Percentiles rank a stretch among this genome's conserved stretches.
Conservation (phyloP, 2,888 invertebrate species). For the Platypus cylindrus region DNA sequence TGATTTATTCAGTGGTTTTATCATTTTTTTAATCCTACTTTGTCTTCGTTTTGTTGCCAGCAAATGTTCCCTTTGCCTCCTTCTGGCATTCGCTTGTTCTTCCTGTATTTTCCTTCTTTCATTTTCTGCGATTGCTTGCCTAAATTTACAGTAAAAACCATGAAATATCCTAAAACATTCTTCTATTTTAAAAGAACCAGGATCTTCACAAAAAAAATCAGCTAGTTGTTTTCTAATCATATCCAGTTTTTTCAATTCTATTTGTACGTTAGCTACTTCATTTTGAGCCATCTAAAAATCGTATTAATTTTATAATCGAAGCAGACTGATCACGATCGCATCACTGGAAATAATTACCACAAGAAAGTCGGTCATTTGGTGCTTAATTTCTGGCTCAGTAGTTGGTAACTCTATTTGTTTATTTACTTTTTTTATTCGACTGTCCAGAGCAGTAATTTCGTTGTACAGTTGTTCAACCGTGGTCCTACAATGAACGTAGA, state of each 20-base stretch:
- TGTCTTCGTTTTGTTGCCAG: slow-evolving; percentile 48
- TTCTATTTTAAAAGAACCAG: slow-evolving; percentile 78
- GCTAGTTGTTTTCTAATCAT: slow-evolving; percentile 66
- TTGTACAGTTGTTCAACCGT: slow-evolving; percentile 81
- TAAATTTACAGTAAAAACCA: slow-evolving; percentile 78
- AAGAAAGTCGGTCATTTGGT: slow-evolving; percentile 80
- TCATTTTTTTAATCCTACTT: slow-evolving; percentile 32
- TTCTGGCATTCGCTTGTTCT: slow-evolving; percentile 69
- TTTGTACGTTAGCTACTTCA: slow-evolving; percentile 63
- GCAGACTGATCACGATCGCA: too few relatives aligned
- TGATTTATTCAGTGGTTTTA: neutral
- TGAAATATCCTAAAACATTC: slow-evolving; percentile 87
- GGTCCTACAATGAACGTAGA: slow-evolving; percentile 50
- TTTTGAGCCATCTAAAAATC: slow-evolving; percentile 56
- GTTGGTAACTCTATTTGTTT: slow-evolving; percentile 64
- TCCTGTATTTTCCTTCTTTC: slow-evolving; percentile 70
- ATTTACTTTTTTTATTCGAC: slow-evolving; percentile 64
- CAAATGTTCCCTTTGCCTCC: slow-evolving; percentile 63
- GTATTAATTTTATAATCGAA: too few relatives aligned
- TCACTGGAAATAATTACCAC: too few relatives aligned
- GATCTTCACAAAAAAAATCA: slow-evolving; percentile 91
- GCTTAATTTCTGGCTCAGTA: slow-evolving; percentile 69
- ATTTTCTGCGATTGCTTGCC: slow-evolving; percentile 74
- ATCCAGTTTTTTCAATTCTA: slow-evolving; percentile 73
- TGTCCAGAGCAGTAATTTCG: slow-evolving; percentile 72